phyloP scores from a whole-genome alignment of 1,140 invertebrate species.

The Berghia stephanieae region DNA sequence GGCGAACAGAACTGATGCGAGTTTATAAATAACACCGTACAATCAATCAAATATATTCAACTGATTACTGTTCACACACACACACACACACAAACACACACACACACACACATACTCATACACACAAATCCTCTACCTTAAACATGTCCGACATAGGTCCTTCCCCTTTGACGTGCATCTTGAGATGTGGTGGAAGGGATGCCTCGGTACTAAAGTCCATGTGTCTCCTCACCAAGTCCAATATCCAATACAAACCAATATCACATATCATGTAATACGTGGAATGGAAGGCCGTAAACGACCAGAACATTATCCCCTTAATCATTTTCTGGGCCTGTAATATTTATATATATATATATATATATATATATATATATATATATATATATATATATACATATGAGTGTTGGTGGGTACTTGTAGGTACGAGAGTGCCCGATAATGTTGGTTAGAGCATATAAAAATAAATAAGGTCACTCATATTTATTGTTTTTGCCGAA shows the following conservation, averaged over 20 bases:
- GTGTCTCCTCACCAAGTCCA: constrained; percentile 75
- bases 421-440: no score
- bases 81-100: no score
- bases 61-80: no score
- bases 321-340: constrained; percentile 44
- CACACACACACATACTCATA: no score
- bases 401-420: no score
- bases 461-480: no score
- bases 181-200: constrained; percentile 51
- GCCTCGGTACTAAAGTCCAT: constrained; percentile 69
- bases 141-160: constrained; percentile 65
- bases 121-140: constrained; percentile 22
- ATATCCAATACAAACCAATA: constrained; percentile 79
- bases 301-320: constrained; percentile 73
- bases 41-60: no score
- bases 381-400: not conserved
- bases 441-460: no score
- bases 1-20: no score
- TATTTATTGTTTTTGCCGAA: no score
- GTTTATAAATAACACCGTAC: no score
- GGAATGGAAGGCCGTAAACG: constrained; percentile 74
- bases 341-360: constrained; percentile 15
- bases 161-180: constrained; percentile 59
- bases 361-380: constrained; percentile 18
- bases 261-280: constrained; percentile 77